Evolutionary conservation across 2,888 invertebrate genomes (phyloP).

Genomic region (Lordiphosa fenestrarum): DNA sequence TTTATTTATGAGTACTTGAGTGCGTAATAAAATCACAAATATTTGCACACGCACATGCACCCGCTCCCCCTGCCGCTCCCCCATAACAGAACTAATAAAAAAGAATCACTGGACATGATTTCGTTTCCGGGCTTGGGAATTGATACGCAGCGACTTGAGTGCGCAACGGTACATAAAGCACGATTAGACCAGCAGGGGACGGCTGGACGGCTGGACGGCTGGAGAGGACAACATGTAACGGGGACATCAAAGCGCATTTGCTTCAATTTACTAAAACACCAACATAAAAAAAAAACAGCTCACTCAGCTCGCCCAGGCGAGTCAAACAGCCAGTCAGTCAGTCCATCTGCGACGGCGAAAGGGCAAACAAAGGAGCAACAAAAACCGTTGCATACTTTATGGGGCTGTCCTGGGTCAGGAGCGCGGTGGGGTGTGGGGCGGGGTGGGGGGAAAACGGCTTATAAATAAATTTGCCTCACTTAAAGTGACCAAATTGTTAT

Average conservation of each 20-base stretch:
- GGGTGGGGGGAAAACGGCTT: constrained; percentile 61
- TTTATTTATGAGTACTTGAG: constrained; percentile 78
- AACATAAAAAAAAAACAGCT: constrained; percentile 36
- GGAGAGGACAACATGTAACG: constrained; percentile 60
- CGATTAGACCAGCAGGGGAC: constrained; percentile 61
- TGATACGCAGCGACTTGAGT: constrained; percentile 64
- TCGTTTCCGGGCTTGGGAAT: constrained; percentile 35
- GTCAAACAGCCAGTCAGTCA: constrained; percentile 8
- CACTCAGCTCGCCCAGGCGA: constrained; percentile 5
- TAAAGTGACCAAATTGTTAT: constrained; percentile 80
- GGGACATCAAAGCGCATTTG: constrained; percentile 77
- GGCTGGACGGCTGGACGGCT: no score
- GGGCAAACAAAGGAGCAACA: constrained; percentile 23
- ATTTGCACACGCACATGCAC: constrained; percentile 56
- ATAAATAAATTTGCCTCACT: constrained; percentile 80
- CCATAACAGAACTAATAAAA: constrained; percentile 39
- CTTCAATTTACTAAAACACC: constrained; percentile 78
- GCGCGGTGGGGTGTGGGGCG: not conserved
- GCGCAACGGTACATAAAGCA: constrained; percentile 79
- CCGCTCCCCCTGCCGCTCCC: not conserved
- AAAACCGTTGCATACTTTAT: not conserved
- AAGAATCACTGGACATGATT: constrained; percentile 66
- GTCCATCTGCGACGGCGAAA: constrained; percentile 13
- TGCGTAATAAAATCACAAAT: constrained; percentile 78
- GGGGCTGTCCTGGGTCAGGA: no score